Evolutionary conservation across 1,140 invertebrate genomes (phyloP).

Genomic region (Diorhabda sublineata): DNA sequence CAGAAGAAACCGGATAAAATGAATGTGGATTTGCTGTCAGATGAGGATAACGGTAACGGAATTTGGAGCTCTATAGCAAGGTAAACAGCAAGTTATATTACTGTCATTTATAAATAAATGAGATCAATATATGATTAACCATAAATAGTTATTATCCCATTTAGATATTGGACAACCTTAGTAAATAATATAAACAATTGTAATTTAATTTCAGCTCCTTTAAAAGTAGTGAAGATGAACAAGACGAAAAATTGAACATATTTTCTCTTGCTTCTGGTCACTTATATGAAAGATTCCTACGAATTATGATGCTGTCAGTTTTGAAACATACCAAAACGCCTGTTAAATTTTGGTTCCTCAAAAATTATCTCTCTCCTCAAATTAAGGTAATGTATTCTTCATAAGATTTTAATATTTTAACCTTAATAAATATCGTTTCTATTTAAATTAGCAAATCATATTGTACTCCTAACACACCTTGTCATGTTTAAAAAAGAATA

Average conservation of each 20-base stretch:
- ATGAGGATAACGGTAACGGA: conserved; percentile 64
- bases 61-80: conserved; percentile 94
- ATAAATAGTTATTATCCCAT: too few species aligned
- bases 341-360: conserved; percentile 99
- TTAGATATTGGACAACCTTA: too few species aligned
- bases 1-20: conserved; percentile 85
- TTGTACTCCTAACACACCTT: too few species aligned
- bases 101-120: background rate
- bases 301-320: conserved; percentile 98
- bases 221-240: conserved; percentile 59
- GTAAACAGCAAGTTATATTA: conserved; percentile 47
- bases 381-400: conserved; percentile 65
- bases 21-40: conserved; percentile 77
- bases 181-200: background rate
- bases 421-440: conserved; percentile 3
- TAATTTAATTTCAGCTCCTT: conserved; percentile 61
- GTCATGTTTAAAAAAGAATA: too few species aligned
- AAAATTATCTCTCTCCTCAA: conserved; percentile 97
- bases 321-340: conserved; percentile 94
- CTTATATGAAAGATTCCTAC: conserved; percentile 93
- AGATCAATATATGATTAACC: too few species aligned
- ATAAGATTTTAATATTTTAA: background rate
- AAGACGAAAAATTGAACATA: conserved; percentile 91
- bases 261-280: conserved; percentile 99
- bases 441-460: too few species aligned